A percentile compares a stretch with the other conserved stretches of the same genome.
These are phyloP conservation scores for Lepus oiostolus DNA, from an alignment of 2,797 vertebrate genomes.

Conservation along the genomic window DNA sequence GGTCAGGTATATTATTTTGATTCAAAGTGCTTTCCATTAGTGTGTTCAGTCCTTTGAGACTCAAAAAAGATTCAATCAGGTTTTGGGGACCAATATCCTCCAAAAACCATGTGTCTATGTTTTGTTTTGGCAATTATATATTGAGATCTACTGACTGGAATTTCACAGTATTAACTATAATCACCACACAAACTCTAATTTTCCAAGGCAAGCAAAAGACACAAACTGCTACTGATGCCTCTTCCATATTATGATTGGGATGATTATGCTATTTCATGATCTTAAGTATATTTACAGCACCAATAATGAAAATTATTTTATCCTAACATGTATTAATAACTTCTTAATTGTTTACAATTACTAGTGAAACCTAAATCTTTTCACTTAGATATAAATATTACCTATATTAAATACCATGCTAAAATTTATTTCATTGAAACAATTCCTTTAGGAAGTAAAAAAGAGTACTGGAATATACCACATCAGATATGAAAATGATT, in stretches of 20 bases:
- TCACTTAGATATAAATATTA: background rate
- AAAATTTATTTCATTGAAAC: conserved; percentile 37
- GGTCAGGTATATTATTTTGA: background rate
- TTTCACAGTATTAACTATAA: background rate
- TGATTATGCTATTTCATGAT: background rate
- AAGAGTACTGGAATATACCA: background rate
- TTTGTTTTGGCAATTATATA: background rate
- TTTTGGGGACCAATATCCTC: background rate
- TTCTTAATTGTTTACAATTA: background rate
- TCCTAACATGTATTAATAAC: background rate
- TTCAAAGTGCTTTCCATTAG: background rate
- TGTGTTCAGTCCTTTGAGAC: background rate
- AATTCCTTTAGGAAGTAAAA: background rate
- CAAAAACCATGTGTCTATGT: background rate
- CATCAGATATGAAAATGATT: background rate
- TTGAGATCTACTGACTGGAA: conserved; percentile 2
- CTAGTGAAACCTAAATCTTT: conserved; percentile 34
- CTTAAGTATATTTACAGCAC: background rate
- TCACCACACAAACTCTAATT: background rate
- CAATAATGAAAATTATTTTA: background rate
- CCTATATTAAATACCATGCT: background rate
- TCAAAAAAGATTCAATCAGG: background rate
- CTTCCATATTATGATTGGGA: background rate
- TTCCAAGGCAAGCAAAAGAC: background rate
- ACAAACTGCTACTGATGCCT: background rate